Evolutionary conservation across 2,797 vertebrate genomes (phyloP), one percentile per base, ranked within the genome.

Genomic region (Vultur gryphus): DNA sequence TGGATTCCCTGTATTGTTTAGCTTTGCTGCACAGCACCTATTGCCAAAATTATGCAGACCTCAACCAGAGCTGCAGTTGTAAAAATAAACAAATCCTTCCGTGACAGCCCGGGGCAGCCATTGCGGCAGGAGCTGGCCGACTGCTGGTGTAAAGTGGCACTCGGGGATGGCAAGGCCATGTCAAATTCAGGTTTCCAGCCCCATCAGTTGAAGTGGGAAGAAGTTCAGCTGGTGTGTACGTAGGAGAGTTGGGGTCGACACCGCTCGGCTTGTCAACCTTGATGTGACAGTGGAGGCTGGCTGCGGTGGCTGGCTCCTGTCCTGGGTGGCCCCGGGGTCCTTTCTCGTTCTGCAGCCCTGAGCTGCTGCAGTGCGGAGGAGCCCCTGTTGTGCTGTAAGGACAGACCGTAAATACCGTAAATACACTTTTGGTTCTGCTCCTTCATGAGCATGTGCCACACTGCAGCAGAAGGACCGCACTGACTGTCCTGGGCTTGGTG

Each of bases 371-470:
- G 66, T 5, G 31, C 13, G 17, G 65, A 31, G 41, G 29, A 54
- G 33, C n/a, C 26, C 28, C 49, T 7, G 4, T 17, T 28, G 73
- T 28, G 49, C 62, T 51, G 37, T 16, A 26, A 44, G 67, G 67
- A 39, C 20, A 67, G 70, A 26, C 49, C 4, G 2, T 14, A n/a
- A 44, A 23, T 5, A 26, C 49, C 4, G 1, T 14, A n/a, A 44
- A 23, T 5, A 7, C 25, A 0, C 5, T 29, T 41, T 28, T 46
- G 62, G 44, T 8, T 41, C n/a, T 13, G 51, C 51, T 65, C 29
- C 25, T 24, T 35, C 10, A 3, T 10, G 20, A 29, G 29, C 21
- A 8, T 0, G 0, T 18, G 52, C 64, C 35, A 9, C 0, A 6
- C 48, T 29, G 43, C 37, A 64, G 24, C 43, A 37, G 55, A 10